Evolutionary conservation across 2,888 invertebrate species (phyloP), one percentile per base, ranked within the genome.

Genomic region (Eupithecia insigniata): DNA sequence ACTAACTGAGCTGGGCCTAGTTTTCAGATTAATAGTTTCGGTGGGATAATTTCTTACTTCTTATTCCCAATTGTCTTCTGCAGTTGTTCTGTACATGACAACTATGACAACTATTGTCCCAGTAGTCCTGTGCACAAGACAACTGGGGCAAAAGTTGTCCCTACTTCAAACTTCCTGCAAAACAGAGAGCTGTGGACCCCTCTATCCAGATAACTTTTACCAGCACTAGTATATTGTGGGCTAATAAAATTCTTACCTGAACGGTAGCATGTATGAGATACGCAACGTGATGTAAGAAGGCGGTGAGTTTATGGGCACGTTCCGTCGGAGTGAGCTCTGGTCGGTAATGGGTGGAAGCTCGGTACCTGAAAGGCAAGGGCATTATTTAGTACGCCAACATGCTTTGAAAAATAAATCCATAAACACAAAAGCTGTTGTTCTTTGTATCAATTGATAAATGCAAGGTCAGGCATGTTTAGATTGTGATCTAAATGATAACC

Each of bases 281-380:
- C 14, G 99, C 98, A 65, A 99, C 98, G 88, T 98, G 98, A 83
- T 98, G 98, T 76, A 99, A 93, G 86, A 99, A 96, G 69, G 97
- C 96, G 2, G 99, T 98, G 74, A 99, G 95, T 85, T 98, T 96
- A 87, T 98, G 98, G 2, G 98, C 98, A 72, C 99, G 95, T 89
- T 99, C 98, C 62, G 97, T 97, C 32, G 99, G 98, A 79, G 97
- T 97, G 70, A 99, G 93, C 87, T 99, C 98, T 30, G 98, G 98
- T 83, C 98, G 96, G 93, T 98, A 99, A 89, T 98, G 98, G 0
- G 98, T 98, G 34, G 98, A 98, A 61, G 99, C 98, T 70, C 99
- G 96, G 87, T 99, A 99, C 87, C 97, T 96, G 85, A 62, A 69
- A 66, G 26, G 5, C 12, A 55, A 14, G 3, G n/a, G 6, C 1